Percentiles rank a stretch among this genome's conserved stretches.
phyloP scores from a whole-genome alignment of 2,888 invertebrate species.

The Nephrotoma appendiculata region DNA sequence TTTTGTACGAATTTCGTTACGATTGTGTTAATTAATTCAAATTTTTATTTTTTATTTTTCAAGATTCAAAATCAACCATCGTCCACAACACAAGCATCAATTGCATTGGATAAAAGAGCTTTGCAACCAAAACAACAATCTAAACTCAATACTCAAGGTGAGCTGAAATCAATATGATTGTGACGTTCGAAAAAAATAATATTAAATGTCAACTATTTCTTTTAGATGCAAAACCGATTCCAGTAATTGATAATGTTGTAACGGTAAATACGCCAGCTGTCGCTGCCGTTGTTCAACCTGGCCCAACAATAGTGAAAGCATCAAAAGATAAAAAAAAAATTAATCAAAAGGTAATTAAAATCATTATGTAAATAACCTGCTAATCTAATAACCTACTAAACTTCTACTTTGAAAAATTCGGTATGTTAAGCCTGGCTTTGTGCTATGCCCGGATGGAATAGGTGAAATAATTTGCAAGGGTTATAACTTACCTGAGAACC shows the following conservation, averaged over 20 bases:
- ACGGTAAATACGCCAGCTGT: background rate
- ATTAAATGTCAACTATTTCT: background rate
- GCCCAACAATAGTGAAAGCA: constrained; percentile 36
- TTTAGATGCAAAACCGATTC: background rate
- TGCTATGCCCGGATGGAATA: too few species aligned
- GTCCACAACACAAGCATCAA: constrained; percentile 28
- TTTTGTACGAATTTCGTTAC: background rate
- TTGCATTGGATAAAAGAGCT: constrained; percentile 47
- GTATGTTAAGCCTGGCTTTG: too few species aligned
- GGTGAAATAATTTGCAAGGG: too few species aligned
- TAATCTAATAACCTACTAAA: too few species aligned
- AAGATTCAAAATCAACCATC: constrained; percentile 21
- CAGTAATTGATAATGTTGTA: background rate
- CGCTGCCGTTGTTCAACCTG: constrained; percentile 3
- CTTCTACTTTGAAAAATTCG: too few species aligned
- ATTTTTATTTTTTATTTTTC: constrained; percentile 11
- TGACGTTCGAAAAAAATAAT: background rate
- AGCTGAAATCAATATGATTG: background rate
- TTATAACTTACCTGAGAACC: too few species aligned
- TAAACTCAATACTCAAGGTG: constrained; percentile 19
- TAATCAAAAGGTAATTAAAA: constrained; percentile 38
- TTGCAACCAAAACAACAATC: constrained; percentile 50
- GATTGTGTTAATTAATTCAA: background rate
- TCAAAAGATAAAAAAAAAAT: constrained; percentile 36
- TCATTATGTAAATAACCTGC: too few species aligned